These are phyloP conservation scores for Prochilodus magdalenae DNA, from an alignment of 2,113 vertebrate genomes.

Conservation along the genomic window DNA sequence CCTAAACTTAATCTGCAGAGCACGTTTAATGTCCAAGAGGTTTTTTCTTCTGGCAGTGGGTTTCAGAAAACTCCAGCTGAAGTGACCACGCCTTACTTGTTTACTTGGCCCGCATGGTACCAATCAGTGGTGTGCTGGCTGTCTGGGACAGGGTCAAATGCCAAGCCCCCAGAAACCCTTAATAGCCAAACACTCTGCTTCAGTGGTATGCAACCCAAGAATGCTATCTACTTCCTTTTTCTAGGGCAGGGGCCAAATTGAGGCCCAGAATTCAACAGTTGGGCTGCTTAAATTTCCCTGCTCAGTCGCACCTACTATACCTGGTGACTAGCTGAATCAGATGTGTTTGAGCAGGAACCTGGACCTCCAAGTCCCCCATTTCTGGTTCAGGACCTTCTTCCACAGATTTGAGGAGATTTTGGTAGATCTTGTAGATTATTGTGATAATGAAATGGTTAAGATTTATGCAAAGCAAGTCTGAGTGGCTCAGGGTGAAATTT, in stretches of 20 bases:
- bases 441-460: no score
- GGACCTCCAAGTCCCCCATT: no score
- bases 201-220: constrained; percentile 66
- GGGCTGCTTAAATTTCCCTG: neutral
- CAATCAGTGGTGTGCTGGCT: constrained; percentile 64
- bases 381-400: no score
- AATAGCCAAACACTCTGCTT: constrained; percentile 62
- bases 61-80: constrained; percentile 18
- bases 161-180: constrained; percentile 70
- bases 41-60: constrained; percentile 26
- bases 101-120: constrained; percentile 65
- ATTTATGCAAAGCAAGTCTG: no score
- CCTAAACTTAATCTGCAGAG: constrained; percentile 23
- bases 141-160: constrained; percentile 66
- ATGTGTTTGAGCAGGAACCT: neutral
- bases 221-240: constrained; percentile 44
- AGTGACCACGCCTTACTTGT: constrained; percentile 37
- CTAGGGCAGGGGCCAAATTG: neutral
- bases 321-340: neutral
- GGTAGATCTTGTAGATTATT: no score
- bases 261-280: neutral
- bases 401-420: no score
- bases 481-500: no score
- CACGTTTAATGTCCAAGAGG: constrained; percentile 32
- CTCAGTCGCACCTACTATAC: neutral